phyloP scores from a whole-genome alignment of 2,888 invertebrate genomes.

The Frankliniella fusca region DNA sequence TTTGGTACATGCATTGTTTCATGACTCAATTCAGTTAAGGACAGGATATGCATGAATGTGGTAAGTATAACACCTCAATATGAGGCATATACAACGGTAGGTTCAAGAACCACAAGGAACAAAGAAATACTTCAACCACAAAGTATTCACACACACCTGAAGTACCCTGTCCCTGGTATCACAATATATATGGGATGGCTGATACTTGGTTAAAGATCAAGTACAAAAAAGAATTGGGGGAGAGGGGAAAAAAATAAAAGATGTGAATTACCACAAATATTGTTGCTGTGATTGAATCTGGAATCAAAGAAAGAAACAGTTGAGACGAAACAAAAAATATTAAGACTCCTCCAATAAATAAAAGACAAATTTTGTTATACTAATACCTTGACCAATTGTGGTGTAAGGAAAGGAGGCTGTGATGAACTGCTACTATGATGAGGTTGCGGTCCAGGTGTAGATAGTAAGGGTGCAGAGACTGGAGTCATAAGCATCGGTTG shows the following conservation, averaged over 20 bases:
- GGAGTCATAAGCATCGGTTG: neutral
- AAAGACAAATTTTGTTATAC: neutral
- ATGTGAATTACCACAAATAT: neutral
- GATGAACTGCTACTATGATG: neutral
- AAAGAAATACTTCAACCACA: neutral
- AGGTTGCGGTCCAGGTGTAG: neutral
- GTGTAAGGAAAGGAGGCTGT: neutral
- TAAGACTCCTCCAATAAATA: neutral
- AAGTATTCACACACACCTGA: neutral
- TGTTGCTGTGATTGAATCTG: neutral
- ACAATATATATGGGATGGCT: neutral
- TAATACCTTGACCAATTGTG: neutral
- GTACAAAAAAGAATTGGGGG: too few relatives aligned
- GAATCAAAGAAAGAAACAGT: neutral
- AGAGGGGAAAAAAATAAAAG: too few relatives aligned
- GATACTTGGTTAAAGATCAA: neutral
- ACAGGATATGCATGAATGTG: neutral
- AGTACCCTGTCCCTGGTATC: neutral
- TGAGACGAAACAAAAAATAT: neutral
- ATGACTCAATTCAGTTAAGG: slow-evolving; percentile 12
- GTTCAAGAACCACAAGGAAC: neutral
- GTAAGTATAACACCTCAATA: slow-evolving; percentile 3
- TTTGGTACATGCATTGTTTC: neutral
- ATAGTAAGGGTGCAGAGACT: neutral
- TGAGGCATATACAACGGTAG: neutral